Conservation (phyloP, 2,888 invertebrate species). For the Hyposoter didymator region DNA sequence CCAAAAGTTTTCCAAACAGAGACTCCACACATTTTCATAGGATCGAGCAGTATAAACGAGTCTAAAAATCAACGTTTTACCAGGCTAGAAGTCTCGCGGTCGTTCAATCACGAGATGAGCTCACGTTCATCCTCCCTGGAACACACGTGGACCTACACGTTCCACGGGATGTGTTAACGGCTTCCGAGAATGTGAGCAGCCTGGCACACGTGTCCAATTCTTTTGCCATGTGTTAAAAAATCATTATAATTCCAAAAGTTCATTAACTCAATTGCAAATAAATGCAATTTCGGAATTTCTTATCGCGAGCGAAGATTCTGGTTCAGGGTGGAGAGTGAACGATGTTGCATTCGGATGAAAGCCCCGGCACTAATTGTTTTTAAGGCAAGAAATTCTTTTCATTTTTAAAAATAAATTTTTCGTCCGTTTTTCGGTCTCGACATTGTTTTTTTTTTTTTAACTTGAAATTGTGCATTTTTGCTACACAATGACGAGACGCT, state of each 20-base stretch:
- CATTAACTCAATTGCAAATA: background rate
- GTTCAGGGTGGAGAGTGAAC: background rate
- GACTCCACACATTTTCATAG: conserved; percentile 10
- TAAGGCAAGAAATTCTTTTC: too few relatives aligned
- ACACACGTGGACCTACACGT: conserved; percentile 57
- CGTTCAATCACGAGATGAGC: conserved; percentile 51
- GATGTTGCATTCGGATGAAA: background rate
- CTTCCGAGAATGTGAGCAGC: conserved; percentile 54
- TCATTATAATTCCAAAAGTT: background rate
- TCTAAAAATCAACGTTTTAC: conserved; percentile 58
- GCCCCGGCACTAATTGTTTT: too few relatives aligned
- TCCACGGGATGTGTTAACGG: conserved; percentile 62
- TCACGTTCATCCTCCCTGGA: conserved; percentile 42
- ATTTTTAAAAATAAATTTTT: too few relatives aligned
- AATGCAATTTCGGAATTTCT: background rate
- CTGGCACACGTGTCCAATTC: conserved; percentile 40
- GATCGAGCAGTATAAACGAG: conserved; percentile 17
- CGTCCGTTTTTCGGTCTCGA: too few relatives aligned
- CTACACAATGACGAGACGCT: background rate
- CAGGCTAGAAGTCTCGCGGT: conserved; percentile 41
- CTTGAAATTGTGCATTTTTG: background rate
- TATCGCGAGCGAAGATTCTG: background rate
- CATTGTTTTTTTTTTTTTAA: background rate
- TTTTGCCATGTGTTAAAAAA: background rate
- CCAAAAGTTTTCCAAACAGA: conserved; percentile 55